Base-by-base conservation (phyloP, 2,888 invertebrate genomes). In the Xanthostigma xanthostigma region DNA sequence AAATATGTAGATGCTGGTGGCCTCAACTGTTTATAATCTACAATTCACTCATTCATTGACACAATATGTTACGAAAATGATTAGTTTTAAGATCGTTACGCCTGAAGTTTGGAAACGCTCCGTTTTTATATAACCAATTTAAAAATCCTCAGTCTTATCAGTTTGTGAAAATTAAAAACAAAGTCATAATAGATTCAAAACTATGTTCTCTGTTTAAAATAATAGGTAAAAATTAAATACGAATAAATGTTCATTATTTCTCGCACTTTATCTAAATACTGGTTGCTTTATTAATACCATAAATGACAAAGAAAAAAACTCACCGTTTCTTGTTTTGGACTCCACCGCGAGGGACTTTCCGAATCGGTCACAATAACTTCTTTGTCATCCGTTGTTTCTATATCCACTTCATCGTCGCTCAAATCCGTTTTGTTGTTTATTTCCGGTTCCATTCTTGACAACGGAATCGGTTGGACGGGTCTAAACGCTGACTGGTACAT, bases 371-470 rank as follows among this genome's bases (percentile, higher is more conserved):
- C 54, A 5, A 61, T 55, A 34, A 68, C 65, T n/a, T 64, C 60
- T 51, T 84, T 84, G 55, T 87, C 88, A 59, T 86, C 87, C 0
- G 87, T 88, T 9, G 88, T 88, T 63, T 90, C 90, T 54, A 90
- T 88, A 60, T 90, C 90, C 10, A 90, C 88, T 62, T 86, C 87
- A 58, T 89, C 86, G 51, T 85, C 84, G 57, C 83, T 84, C 10
- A 79, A 72, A 49, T 79, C 78, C 13, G 17, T 43, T 43, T 48
- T 48, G 37, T 35, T 45, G 10, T 27, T 38, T 1, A 14, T 36
- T n/a, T 14, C 14, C 2, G 35, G 12, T 34, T 11, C 14, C 12
- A 11, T 38, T 43, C 47, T 38, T 12, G 39, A 35, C 50, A 65
- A 64, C 41, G 58, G 55, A 44, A 65, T 51, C 1, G 68, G 64